Evolutionary conservation across 1,140 invertebrate genomes (phyloP).

Genomic region (Leptopilina boulardi): DNA sequence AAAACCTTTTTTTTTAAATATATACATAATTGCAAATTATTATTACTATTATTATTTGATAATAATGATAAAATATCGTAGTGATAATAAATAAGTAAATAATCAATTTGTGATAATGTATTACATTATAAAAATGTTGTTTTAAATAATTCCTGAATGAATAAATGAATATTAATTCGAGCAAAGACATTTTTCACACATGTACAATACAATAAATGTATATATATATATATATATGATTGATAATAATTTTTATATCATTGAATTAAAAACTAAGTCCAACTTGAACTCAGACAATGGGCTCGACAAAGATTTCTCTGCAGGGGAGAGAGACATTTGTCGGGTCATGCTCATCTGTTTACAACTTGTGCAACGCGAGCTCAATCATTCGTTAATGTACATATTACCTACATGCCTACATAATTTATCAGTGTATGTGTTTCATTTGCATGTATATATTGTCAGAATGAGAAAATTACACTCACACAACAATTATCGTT

Average conservation of each 20-base stretch:
- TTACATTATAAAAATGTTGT: no score
- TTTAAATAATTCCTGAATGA: background rate
- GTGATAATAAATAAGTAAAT: no score
- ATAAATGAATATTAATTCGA: no score
- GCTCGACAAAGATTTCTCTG: constrained; percentile 47
- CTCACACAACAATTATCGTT: background rate
- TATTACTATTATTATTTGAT: no score
- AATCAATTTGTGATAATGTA: no score
- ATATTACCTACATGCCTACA: background rate
- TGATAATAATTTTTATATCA: no score
- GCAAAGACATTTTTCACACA: background rate
- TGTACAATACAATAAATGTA: constrained; percentile 32
- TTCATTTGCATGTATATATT: no score
- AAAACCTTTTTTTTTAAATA: no score
- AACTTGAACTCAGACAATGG: constrained; percentile 47
- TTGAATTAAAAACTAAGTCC: constrained; percentile 15
- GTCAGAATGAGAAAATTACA: constrained; percentile 7
- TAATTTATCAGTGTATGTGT: background rate
- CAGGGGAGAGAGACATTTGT: constrained; percentile 55
- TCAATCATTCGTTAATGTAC: background rate
- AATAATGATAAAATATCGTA: no score
- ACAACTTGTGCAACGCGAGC: constrained; percentile 1
- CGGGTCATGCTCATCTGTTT: constrained; percentile 15
- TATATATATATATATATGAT: constrained; percentile 18
- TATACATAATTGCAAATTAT: no score